These are phyloP conservation scores for Irena cyanogastra DNA, from an alignment of 2,113 vertebrate genomes.

Conservation along the genomic window DNA sequence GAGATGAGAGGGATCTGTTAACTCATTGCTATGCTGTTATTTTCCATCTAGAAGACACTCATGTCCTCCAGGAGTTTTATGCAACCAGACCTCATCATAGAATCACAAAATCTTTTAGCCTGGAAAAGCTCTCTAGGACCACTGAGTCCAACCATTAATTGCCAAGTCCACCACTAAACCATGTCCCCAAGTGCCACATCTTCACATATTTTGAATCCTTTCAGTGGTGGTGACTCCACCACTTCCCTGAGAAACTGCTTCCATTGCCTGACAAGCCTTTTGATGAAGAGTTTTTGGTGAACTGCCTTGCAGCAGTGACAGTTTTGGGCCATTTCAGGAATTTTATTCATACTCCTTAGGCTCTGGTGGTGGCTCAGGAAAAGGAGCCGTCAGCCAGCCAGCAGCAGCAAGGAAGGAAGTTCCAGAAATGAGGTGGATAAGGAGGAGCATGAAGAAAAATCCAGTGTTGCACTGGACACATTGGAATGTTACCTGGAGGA, in stretches of 20 bases:
- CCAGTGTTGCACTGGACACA: background rate
- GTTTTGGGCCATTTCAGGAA: background rate
- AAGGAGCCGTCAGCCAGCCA: background rate
- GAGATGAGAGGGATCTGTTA: background rate
- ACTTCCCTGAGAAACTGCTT: background rate
- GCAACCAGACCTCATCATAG: background rate
- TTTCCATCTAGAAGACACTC: background rate
- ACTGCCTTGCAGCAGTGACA: background rate
- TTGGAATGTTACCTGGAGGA: background rate
- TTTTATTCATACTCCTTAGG: background rate
- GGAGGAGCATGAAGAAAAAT: background rate
- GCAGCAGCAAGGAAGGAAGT: background rate
- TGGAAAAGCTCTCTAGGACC: background rate
- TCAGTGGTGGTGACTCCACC: background rate
- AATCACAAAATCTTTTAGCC: background rate
- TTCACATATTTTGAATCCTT: background rate
- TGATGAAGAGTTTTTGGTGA: background rate
- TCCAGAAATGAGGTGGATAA: background rate
- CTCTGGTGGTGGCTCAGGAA: background rate
- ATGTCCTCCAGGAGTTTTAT: background rate
- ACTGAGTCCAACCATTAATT: background rate
- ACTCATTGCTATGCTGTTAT: background rate
- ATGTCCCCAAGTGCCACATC: background rate
- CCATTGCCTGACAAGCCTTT: background rate
- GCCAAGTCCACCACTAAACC: background rate